Evolutionary conservation across 1,140 invertebrate species (phyloP), one percentile per base, ranked within the genome.

Genomic region (Panagrolaimus sp.): DNA sequence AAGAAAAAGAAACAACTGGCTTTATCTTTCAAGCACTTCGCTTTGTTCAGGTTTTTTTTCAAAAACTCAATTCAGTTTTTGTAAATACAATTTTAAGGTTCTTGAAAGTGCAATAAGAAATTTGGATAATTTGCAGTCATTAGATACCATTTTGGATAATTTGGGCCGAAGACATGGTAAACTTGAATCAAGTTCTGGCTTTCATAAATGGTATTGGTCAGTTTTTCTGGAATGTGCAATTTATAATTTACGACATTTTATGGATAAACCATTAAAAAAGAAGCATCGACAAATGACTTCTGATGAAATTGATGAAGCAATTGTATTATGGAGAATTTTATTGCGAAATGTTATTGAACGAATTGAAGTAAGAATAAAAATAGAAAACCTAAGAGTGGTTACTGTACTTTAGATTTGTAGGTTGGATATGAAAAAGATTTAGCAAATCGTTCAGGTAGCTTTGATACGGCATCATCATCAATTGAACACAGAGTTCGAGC

Each of bases 141-240:
- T 63, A 11, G 42, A 63, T 43, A 31, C 13, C 11, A 63, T 63
- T 42, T 43, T 63, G 9, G 62, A 63, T 20, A 63, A 63, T 63
- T 43, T 63, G 16, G 62, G 62, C 11, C 62, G 62, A 42, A 23
- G 62, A 23, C 62, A 63, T 43, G 62, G 62, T 43, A 63, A 63
- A 63, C 62, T 63, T 16, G 62, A 63, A 63, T 31, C 38, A 42
- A 42, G 27, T 27, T 31, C 62, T 3, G 62, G 62, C 38, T 63
- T 63, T 43, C 62, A 63, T 20, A 31, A 31, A 42, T 63, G 42
- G 16, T 63, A 42, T 63, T 63, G 62, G 62, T 42, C 62, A 31
- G 42, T 43, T n/a, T 63, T 63, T 63, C 27, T 63, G 16, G 62
- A 63, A 27, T 63, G 62, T 63, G 27, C 62, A 9, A 63, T 63